phyloP scores from a whole-genome alignment of 2,888 invertebrate genomes.

The Scaptomyza parva region DNA sequence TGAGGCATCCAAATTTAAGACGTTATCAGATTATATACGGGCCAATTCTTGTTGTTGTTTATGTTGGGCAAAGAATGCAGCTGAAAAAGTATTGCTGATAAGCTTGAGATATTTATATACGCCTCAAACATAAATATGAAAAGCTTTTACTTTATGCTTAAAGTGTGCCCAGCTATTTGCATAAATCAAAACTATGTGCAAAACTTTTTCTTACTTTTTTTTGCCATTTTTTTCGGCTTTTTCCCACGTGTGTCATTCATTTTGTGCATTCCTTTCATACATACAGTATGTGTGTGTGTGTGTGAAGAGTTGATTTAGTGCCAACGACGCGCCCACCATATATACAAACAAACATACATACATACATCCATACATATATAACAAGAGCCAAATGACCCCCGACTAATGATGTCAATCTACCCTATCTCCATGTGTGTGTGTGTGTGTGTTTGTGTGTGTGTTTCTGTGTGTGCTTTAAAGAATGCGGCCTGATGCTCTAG shows the following conservation, averaged over 20 bases:
- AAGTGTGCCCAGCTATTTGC: slow-evolving; percentile 44
- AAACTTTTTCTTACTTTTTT: slow-evolving; percentile 14
- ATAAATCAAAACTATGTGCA: slow-evolving; percentile 67
- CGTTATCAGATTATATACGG: slow-evolving; percentile 18
- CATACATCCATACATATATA: neutral
- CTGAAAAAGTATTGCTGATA: slow-evolving; percentile 6
- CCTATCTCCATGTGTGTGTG: too few species aligned
- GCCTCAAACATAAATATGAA: slow-evolving; percentile 1
- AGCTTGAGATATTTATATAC: slow-evolving; percentile 9
- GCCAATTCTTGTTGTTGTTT: slow-evolving; percentile 1
- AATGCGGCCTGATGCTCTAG: slow-evolving; percentile 28
- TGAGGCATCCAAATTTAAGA: slow-evolving; percentile 12
- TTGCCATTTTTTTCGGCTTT: slow-evolving; percentile 28
- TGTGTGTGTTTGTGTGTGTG: too few species aligned
- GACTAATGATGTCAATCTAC: slow-evolving; percentile 75
- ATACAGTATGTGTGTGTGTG: slow-evolving; percentile 40
- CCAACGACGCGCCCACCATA: slow-evolving; percentile 20
- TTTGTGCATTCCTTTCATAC: slow-evolving; percentile 39
- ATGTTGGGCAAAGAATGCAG: slow-evolving; percentile 7
- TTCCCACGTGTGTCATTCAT: slow-evolving; percentile 73
- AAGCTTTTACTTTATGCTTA: slow-evolving; percentile 7
- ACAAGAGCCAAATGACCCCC: slow-evolving; percentile 41
- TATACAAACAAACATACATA: neutral
- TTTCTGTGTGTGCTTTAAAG: slow-evolving; percentile 50
- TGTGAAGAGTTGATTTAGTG: slow-evolving; percentile 54